A percentile compares a stretch with the other conserved stretches of the same genome.
phyloP scores from a whole-genome alignment of 2,888 invertebrate genomes.

The Drosophila neoperkinsi region DNA sequence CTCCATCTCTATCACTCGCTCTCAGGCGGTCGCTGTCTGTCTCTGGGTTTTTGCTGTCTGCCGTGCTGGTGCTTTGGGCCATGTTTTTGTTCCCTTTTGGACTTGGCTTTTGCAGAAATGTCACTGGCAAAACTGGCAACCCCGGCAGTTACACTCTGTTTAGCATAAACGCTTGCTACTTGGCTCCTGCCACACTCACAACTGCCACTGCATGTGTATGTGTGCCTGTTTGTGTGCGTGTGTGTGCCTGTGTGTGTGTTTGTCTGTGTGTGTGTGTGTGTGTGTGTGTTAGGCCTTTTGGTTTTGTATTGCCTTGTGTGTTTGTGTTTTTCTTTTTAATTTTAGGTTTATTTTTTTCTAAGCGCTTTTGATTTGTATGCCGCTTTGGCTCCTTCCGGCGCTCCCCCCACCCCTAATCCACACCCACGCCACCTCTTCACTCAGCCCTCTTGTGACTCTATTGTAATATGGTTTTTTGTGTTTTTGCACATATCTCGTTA shows the following conservation, averaged over 20 bases:
- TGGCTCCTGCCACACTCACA: conserved; percentile 64
- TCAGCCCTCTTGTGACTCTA: neutral
- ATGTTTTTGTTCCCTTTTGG: conserved; percentile 58
- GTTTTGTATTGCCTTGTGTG: conserved; percentile 56
- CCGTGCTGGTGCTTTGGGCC: conserved; percentile 49
- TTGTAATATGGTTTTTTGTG: conserved; percentile 29
- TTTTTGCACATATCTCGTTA: conserved; percentile 74
- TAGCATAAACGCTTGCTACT: conserved; percentile 82
- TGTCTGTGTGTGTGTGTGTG: conserved; percentile 29
- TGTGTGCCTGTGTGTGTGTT: conserved; percentile 32
- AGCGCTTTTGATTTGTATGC: conserved; percentile 66
- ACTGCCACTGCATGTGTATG: conserved; percentile 4
- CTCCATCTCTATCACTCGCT: conserved; percentile 11
- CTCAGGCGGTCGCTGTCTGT: conserved; percentile 1
- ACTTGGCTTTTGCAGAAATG: conserved; percentile 77
- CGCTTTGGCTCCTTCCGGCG: conserved; percentile 55
- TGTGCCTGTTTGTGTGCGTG: conserved; percentile 12
- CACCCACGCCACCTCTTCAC: neutral
- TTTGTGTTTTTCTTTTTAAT: conserved; percentile 62
- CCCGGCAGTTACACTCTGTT: conserved; percentile 82
- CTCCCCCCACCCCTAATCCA: neutral
- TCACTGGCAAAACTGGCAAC: conserved; percentile 77
- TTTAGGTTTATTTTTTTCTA: conserved; percentile 68
- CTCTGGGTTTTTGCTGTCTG: conserved; percentile 7
- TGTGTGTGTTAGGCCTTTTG: conserved; percentile 38